These are phyloP conservation scores for Drosophila truncata DNA, from an alignment of 1,140 invertebrate species.

Conservation along the genomic window DNA sequence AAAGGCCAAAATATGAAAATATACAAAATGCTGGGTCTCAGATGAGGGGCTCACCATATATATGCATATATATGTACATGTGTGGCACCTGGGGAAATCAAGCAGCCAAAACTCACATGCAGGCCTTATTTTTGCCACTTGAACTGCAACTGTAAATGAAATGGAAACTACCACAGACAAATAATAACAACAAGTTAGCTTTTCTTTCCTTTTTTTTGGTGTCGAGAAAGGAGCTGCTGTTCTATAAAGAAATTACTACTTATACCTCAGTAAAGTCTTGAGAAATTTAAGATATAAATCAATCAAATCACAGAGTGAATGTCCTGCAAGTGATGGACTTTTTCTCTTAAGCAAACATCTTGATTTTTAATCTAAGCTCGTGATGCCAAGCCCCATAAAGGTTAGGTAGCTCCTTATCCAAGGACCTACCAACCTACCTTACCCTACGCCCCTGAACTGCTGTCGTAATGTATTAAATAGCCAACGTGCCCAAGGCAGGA, in stretches of 20 bases:
- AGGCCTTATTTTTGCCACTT: constrained; percentile 39
- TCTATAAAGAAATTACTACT: neutral
- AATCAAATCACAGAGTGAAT: constrained; percentile 13
- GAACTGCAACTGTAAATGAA: constrained; percentile 72
- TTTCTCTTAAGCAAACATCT: constrained; percentile 7
- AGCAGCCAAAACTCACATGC: constrained; percentile 52
- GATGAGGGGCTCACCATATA: neutral
- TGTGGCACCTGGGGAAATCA: constrained; percentile 76
- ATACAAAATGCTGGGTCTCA: constrained; percentile 43
- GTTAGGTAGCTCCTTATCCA: neutral
- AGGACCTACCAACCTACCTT: neutral
- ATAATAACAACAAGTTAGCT: constrained; percentile 59
- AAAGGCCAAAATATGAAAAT: constrained; percentile 72
- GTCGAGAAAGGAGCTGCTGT: constrained; percentile 6
- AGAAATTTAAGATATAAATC: constrained; percentile 5
- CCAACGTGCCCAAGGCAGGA: constrained; percentile 20
- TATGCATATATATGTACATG: neutral
- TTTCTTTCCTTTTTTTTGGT: constrained; percentile 1
- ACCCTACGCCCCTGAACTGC: constrained; percentile 3
- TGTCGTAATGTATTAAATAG: constrained; percentile 49
- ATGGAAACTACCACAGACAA: constrained; percentile 75
- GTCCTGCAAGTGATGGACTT: neutral
- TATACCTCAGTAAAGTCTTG: neutral
- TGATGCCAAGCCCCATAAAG: neutral
- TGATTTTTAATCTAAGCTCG: constrained; percentile 2